Conservation (phyloP, 2,888 invertebrate species). For the Apodemia duryi region DNA sequence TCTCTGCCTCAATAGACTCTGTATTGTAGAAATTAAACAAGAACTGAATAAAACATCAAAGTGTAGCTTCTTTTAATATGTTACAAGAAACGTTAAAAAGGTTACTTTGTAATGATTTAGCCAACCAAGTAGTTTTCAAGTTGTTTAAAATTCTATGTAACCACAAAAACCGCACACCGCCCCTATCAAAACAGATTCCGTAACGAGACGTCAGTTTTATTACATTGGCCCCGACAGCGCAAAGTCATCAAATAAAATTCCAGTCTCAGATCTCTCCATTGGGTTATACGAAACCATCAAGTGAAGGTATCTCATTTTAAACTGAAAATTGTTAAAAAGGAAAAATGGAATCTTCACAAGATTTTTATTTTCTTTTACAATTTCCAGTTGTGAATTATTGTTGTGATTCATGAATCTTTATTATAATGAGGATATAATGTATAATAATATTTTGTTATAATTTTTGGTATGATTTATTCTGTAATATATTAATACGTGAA, state of each 20-base stretch:
- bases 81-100: not conserved
- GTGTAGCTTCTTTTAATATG: not conserved
- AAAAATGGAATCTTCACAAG: not conserved
- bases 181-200: constrained; percentile 8
- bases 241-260: constrained; percentile 7
- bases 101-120: not conserved
- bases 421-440: too few species aligned
- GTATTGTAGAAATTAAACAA: not conserved
- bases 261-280: not conserved
- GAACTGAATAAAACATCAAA: not conserved
- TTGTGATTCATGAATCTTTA: too few species aligned
- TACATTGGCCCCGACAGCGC: constrained; percentile 8
- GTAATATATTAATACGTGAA: too few species aligned
- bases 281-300: not conserved
- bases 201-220: constrained; percentile 7
- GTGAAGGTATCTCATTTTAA: not conserved
- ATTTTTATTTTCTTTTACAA: not conserved
- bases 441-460: too few species aligned
- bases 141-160: constrained; percentile 11
- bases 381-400: not conserved
- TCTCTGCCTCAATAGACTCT: too few species aligned
- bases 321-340: not conserved
- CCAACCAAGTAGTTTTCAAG: not conserved
- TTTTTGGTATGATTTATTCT: too few species aligned
- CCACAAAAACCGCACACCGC: not conserved